Conservation (phyloP, 2,888 invertebrate species). For the Disparrhopalites patrizii region DNA sequence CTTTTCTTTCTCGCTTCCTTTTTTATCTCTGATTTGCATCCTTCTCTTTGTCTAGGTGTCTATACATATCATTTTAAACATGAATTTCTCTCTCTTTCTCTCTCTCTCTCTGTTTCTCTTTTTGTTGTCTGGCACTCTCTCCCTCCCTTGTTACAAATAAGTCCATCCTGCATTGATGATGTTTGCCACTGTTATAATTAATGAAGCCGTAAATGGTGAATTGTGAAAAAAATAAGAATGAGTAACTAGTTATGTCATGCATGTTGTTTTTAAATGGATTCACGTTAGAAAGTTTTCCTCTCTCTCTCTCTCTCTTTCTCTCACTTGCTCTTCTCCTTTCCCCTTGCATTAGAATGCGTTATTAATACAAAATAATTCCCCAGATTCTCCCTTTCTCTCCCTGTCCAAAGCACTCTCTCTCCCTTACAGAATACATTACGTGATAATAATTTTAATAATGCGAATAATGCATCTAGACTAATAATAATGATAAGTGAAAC, state of each 20-base stretch:
- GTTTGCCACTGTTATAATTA: too few relatives aligned
- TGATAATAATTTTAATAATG: background rate
- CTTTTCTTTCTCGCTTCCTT: too few relatives aligned
- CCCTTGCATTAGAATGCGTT: background rate
- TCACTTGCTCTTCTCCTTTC: background rate
- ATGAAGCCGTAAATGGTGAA: background rate
- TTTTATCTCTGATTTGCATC: too few relatives aligned
- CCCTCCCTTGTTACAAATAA: background rate
- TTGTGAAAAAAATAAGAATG: background rate
- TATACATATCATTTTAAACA: too few relatives aligned
- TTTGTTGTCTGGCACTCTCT: background rate
- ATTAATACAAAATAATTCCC: background rate
- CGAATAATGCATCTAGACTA: too few relatives aligned
- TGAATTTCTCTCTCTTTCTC: too few relatives aligned
- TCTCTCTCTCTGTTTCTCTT: too few relatives aligned
- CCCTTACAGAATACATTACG: background rate
- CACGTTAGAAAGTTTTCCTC: background rate
- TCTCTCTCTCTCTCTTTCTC: background rate
- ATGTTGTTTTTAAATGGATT: too few relatives aligned
- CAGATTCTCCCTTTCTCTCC: background rate
- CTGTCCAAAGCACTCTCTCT: background rate
- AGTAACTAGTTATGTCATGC: background rate
- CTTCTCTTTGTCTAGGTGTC: too few relatives aligned
- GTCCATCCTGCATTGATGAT: background rate
- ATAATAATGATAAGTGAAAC: background rate